A percentile compares a stretch with the other conserved stretches of the same genome.
Evolutionary conservation across 2,113 vertebrate species (phyloP).

Genomic region (Willisornis vidua): DNA sequence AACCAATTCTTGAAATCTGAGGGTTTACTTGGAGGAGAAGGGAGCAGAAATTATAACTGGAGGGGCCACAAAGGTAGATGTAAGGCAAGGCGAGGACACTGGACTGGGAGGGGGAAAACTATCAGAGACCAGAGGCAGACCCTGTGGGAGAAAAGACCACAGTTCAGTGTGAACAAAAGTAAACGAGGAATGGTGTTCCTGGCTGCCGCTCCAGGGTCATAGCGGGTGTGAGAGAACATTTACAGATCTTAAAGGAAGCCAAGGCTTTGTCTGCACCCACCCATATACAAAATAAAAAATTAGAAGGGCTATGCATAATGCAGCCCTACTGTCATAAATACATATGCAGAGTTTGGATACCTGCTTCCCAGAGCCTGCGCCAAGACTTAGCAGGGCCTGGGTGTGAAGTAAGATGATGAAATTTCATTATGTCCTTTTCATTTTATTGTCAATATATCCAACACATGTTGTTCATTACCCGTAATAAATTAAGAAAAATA

Average conservation of each 20-base stretch:
- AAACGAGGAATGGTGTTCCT: not conserved
- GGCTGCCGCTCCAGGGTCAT: not conserved
- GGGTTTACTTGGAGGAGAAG: not conserved
- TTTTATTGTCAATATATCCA: not conserved
- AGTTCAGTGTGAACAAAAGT: not conserved
- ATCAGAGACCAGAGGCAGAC: not conserved
- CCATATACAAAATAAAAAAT: not conserved
- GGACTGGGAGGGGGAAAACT: not conserved
- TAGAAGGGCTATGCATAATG: not conserved
- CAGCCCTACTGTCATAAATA: not conserved
- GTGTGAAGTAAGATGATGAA: not conserved
- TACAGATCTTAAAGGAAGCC: not conserved
- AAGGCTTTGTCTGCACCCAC: not conserved
- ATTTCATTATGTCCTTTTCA: not conserved
- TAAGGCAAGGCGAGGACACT: not conserved
- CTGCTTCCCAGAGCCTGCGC: not conserved
- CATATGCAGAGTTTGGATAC: not conserved
- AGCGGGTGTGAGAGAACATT: not conserved
- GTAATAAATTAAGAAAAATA: not conserved
- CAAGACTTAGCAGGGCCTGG: too few species aligned
- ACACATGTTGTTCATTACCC: not conserved
- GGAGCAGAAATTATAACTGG: not conserved
- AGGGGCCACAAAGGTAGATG: not conserved
- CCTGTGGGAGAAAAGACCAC: accelerated
- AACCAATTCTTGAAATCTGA: not conserved